phyloP scores from a whole-genome alignment of 2,797 vertebrate species.

The Spinus olivaceus region DNA sequence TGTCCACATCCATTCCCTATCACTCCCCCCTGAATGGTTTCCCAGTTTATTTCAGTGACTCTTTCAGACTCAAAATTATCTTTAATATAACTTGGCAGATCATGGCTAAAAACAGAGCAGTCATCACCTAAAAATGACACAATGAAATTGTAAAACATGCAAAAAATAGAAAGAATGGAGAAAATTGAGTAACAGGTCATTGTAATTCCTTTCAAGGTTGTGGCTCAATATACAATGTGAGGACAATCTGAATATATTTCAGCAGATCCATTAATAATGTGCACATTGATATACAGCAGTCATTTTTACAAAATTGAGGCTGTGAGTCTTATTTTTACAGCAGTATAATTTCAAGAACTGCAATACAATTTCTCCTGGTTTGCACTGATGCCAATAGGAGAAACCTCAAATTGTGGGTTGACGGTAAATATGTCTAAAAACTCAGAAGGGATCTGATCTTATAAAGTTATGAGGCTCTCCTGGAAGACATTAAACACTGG shows the following conservation, averaged over 20 bases:
- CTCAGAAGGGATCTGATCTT: not conserved
- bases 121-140: slow-evolving; percentile 85
- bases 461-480: not conserved
- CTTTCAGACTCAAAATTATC: slow-evolving; percentile 96
- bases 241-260: not conserved
- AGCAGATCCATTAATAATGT: not conserved
- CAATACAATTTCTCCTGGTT: not conserved
- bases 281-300: not conserved
- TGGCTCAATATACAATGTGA: not conserved
- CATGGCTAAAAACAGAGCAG: slow-evolving; percentile 89
- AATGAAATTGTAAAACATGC: not conserved
- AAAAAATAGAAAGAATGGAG: not conserved
- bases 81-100: slow-evolving; percentile 95
- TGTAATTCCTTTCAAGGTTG: not conserved
- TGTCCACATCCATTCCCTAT: slow-evolving; percentile 96
- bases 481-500: not conserved
- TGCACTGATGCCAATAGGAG: not conserved
- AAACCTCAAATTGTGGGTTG: not conserved
- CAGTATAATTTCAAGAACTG: not conserved
- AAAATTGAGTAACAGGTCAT: not conserved
- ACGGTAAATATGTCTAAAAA: not conserved
- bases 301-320: not conserved
- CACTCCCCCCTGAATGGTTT: slow-evolving; percentile 91
- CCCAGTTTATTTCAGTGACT: slow-evolving; percentile 94
- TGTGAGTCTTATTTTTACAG: not conserved